phyloP scores from a whole-genome alignment of 2,888 invertebrate species.

The Euplagia quadripunctaria region DNA sequence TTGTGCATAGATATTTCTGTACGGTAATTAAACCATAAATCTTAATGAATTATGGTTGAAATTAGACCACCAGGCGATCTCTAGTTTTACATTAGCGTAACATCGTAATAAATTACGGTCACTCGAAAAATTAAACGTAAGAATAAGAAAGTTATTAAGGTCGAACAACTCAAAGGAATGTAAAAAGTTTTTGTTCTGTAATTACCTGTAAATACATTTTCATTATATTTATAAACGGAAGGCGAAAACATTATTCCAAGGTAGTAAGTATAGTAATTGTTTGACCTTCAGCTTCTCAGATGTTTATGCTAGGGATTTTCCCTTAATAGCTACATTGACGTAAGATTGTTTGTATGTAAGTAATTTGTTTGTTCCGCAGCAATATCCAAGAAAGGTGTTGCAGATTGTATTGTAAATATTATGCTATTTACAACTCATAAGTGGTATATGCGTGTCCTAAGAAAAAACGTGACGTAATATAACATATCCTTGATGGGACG shows the following conservation, averaged over 20 bases:
- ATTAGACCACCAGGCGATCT: too few species aligned
- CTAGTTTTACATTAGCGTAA: too few species aligned
- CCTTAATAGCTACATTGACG: slow-evolving; percentile 24
- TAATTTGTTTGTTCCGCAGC: slow-evolving; percentile 20
- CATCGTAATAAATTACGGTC: not conserved
- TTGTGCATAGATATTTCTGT: too few species aligned
- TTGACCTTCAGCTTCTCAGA: slow-evolving; percentile 11
- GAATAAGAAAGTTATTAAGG: not conserved
- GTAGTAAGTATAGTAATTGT: slow-evolving; percentile 4
- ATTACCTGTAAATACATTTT: not conserved
- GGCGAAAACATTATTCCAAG: slow-evolving; percentile 3
- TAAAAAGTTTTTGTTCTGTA: not conserved
- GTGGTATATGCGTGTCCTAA: not conserved
- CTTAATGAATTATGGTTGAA: too few species aligned
- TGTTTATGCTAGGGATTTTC: slow-evolving; percentile 26
- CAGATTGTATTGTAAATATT: slow-evolving; percentile 7
- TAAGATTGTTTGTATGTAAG: slow-evolving; percentile 11
- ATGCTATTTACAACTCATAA: slow-evolving; percentile 1
- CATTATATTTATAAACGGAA: not conserved
- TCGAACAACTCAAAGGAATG: not conserved
- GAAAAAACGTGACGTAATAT: not conserved
- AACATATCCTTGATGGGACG: not conserved
- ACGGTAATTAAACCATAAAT: too few species aligned
- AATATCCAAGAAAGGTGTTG: slow-evolving; percentile 1
- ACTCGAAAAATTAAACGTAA: not conserved